phyloP scores from a whole-genome alignment of 2,888 invertebrate species.

The Geophilus truncorum region DNA sequence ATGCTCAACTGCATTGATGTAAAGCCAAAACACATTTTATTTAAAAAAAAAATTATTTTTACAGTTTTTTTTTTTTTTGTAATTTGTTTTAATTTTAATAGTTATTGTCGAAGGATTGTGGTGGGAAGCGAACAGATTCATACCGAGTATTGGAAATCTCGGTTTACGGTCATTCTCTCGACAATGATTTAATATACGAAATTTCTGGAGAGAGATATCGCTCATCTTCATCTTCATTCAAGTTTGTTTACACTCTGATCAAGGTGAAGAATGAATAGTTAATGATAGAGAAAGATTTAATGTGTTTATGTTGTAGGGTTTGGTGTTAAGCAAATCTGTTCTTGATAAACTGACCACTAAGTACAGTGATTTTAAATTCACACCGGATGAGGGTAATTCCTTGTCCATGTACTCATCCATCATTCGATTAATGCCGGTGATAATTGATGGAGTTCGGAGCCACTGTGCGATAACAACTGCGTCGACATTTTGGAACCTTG shows the following conservation, averaged over 20 bases:
- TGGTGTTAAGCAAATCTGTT: not conserved
- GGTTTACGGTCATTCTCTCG: constrained; percentile 23
- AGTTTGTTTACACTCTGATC: not conserved
- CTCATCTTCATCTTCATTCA: not conserved
- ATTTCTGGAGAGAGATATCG: not conserved
- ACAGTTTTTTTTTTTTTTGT: not conserved
- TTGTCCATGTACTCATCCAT: not conserved
- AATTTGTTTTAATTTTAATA: not conserved
- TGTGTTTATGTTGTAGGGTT: not conserved
- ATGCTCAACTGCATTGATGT: constrained; percentile 49
- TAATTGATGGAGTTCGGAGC: not conserved
- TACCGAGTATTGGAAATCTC: not conserved
- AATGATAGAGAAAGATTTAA: not conserved
- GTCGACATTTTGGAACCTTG: constrained; percentile 25
- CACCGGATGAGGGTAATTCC: not conserved
- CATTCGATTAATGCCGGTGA: not conserved
- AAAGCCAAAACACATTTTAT: too few species aligned
- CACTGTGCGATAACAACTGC: not conserved
- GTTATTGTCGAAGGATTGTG: not conserved
- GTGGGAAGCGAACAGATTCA: not conserved
- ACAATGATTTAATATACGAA: not conserved
- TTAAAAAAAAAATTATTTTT: too few species aligned
- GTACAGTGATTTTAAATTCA: not conserved
- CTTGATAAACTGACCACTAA: not conserved
- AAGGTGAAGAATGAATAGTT: not conserved